Conservation (phyloP, 2,888 invertebrate species). For the Steinernema carpocapsae region DNA sequence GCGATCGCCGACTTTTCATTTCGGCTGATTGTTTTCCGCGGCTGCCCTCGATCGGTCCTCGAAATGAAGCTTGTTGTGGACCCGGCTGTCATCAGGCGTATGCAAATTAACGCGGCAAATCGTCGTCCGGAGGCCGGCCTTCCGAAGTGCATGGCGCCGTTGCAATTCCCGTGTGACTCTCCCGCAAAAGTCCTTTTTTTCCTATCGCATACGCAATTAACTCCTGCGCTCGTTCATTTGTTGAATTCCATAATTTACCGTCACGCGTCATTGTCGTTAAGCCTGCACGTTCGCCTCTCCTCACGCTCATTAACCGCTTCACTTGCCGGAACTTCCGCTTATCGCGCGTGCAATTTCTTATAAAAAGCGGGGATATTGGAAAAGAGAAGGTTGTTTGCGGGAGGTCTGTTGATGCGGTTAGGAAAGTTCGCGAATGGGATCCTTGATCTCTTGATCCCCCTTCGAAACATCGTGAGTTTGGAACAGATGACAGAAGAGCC, state of each 20-base stretch:
- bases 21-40: constrained; percentile 27
- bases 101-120: not conserved
- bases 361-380: too few relatives aligned
- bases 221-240: not conserved
- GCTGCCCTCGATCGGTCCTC: constrained; percentile 4
- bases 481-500: not conserved
- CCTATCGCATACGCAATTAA: not conserved
- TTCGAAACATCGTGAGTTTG: not conserved
- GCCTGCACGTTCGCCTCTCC: not conserved
- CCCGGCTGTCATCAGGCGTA: not conserved
- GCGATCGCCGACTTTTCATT: constrained; percentile 15
- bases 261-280: not conserved
- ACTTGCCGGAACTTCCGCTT: not conserved
- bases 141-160: not conserved
- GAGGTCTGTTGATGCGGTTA: not conserved
- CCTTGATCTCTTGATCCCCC: not conserved
- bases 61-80: constrained; percentile 18
- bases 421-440: not conserved
- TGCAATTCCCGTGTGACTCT: not conserved
- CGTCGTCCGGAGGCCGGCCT: not conserved
- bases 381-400: too few relatives aligned
- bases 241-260: constrained; percentile 8
- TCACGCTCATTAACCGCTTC: not conserved
- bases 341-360: too few relatives aligned
- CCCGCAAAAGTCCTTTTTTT: not conserved